phyloP scores from a whole-genome alignment of 2,797 vertebrate species.

The Gouania willdenowi region DNA sequence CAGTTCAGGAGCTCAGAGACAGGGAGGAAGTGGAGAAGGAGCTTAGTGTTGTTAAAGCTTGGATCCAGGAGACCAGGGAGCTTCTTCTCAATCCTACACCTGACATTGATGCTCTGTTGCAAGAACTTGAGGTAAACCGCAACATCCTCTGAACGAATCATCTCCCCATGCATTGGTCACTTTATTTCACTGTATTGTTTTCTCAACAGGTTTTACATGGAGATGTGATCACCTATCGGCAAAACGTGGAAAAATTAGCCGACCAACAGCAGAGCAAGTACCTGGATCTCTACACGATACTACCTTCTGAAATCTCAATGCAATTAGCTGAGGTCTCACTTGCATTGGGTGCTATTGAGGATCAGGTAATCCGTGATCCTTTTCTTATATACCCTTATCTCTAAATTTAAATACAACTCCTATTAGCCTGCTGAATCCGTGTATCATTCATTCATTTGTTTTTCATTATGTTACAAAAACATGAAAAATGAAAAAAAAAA shows the following conservation, averaged over 20 bases:
- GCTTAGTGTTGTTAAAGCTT: constrained; percentile 85
- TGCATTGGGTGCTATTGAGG: constrained; percentile 85
- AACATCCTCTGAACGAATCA: too few relatives aligned
- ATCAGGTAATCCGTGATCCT: constrained; percentile 86
- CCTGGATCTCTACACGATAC: constrained; percentile 84
- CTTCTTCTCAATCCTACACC: constrained; percentile 87
- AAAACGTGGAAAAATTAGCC: constrained; percentile 86
- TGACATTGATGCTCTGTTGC: constrained; percentile 84
- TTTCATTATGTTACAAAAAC: too few relatives aligned
- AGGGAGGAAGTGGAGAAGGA: constrained; percentile 88
- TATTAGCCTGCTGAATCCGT: too few relatives aligned
- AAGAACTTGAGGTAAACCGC: constrained; percentile 85
- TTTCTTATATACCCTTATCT: too few relatives aligned
- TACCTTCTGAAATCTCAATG: constrained; percentile 93
- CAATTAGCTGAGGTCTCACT: constrained; percentile 90
- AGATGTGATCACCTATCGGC: constrained; percentile 80
- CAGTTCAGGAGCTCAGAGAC: constrained; percentile 88
- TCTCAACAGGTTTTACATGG: constrained; percentile 77
- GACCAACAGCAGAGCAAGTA: constrained; percentile 95
- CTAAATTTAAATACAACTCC: too few relatives aligned
- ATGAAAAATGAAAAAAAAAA: too few relatives aligned
- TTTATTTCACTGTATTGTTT: not conserved
- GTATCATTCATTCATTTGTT: too few relatives aligned
- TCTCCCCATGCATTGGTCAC: not conserved
- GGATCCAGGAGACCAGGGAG: constrained; percentile 91